phyloP scores from a whole-genome alignment of 2,797 vertebrate species.

The Notolabrus celidotus region DNA sequence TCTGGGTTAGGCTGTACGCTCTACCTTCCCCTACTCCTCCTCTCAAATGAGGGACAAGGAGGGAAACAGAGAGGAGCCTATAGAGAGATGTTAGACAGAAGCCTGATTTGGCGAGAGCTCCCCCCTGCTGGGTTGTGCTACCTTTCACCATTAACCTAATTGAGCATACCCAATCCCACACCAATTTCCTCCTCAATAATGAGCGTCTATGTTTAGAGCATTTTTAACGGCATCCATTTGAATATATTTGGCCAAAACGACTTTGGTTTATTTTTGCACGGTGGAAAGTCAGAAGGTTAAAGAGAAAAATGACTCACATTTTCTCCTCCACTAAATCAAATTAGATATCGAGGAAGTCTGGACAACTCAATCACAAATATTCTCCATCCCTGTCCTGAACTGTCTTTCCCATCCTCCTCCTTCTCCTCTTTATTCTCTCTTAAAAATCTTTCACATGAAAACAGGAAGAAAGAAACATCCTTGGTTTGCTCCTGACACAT shows the following conservation, averaged over 20 bases:
- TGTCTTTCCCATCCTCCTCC: conserved; percentile 6
- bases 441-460: conserved; percentile 7
- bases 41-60: too few relatives aligned
- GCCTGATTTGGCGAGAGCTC: too few relatives aligned
- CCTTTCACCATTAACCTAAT: not conserved
- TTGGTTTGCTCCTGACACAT: not conserved
- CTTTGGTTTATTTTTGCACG: conserved; percentile 5
- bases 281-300: conserved; percentile 16
- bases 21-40: too few relatives aligned
- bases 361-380: conserved; percentile 46
- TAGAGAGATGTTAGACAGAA: too few relatives aligned
- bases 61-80: too few relatives aligned
- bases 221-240: conserved; percentile 9
- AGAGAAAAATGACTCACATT: conserved; percentile 8
- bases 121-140: too few relatives aligned
- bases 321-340: conserved; percentile 32
- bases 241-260: not conserved
- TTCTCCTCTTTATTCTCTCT: too few relatives aligned
- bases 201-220: conserved; percentile 2
- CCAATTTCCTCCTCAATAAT: conserved; percentile 8
- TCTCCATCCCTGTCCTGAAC: conserved; percentile 9
- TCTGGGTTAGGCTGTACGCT: too few relatives aligned
- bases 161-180: not conserved
- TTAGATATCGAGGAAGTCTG: conserved; percentile 34
- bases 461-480: conserved; percentile 37